phyloP scores from a whole-genome alignment of 1,140 invertebrate species.

The Dendrolimus punctatus region DNA sequence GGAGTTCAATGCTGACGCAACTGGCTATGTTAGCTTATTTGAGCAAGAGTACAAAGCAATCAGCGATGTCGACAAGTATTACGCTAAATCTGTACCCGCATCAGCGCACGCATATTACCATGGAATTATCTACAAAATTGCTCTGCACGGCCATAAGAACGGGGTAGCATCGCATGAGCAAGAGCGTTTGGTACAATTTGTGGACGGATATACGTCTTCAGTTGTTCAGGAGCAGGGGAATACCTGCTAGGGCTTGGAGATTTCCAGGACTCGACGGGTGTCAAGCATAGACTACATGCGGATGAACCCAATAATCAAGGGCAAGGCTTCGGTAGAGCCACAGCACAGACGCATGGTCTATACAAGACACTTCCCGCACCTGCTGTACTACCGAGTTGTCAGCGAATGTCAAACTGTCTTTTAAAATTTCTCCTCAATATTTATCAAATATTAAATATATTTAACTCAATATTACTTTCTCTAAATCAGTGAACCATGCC shows the following conservation, averaged over 20 bases:
- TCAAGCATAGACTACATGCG: too few relatives aligned
- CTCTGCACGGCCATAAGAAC: conserved; percentile 9
- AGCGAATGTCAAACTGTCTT: too few relatives aligned
- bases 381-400: too few relatives aligned
- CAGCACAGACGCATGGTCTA: conserved; percentile 2
- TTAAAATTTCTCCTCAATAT: too few relatives aligned
- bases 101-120: conserved; percentile 22
- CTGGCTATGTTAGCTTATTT: conserved; percentile 12
- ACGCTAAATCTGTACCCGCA: conserved; percentile 13
- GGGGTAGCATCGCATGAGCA: conserved; percentile 8
- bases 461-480: too few relatives aligned
- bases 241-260: conserved; percentile 17
- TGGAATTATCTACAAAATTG: conserved; percentile 8
- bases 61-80: conserved; percentile 10
- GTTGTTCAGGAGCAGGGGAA: conserved; percentile 13
- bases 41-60: conserved; percentile 18
- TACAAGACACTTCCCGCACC: conserved; percentile 13
- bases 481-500: too few relatives aligned
- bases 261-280: conserved; percentile 13
- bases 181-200: conserved; percentile 18
- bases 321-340: too few relatives aligned
- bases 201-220: conserved; percentile 5
- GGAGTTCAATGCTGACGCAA: conserved; percentile 14
- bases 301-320: too few relatives aligned
- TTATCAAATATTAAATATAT: too few relatives aligned